These are phyloP conservation scores for Tigriopus japonicus DNA, from an alignment of 1,140 invertebrate genomes.

Conservation along the genomic window DNA sequence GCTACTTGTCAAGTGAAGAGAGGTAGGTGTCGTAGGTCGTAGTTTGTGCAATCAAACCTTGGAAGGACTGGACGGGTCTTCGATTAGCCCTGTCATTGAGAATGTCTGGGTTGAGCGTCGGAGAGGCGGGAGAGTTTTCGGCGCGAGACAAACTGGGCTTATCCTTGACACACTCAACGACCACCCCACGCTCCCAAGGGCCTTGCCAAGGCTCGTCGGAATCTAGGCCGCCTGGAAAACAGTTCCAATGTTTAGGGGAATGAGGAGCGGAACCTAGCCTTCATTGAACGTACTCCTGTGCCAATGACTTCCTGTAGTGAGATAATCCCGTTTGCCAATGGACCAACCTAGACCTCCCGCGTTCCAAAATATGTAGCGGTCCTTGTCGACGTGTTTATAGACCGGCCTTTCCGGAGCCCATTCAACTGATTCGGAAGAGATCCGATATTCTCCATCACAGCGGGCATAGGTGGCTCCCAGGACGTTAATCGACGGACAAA, in stretches of 20 bases:
- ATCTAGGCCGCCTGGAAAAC: conserved; percentile 13
- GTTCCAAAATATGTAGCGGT: conserved; percentile 14
- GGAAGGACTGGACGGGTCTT: too few species aligned
- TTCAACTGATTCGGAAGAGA: neutral
- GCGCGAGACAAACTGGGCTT: too few species aligned
- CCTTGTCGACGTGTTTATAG: conserved; percentile 2
- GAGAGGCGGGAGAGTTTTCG: too few species aligned
- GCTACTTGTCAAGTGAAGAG: too few species aligned
- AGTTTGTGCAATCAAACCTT: too few species aligned
- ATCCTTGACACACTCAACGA: conserved; percentile 4
- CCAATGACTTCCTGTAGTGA: conserved; percentile 14
- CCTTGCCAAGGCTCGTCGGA: conserved; percentile 13
- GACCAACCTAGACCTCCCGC: conserved; percentile 11
- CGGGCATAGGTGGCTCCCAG: conserved; percentile 9
- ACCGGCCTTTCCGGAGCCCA: conserved; percentile 3
- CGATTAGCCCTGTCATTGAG: too few species aligned
- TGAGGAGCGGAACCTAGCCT: neutral
- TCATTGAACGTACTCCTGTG: conserved; percentile 12
- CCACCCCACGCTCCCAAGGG: conserved; percentile 6
- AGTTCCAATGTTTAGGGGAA: neutral
- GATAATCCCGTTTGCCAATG: conserved; percentile 13
- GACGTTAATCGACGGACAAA: neutral
- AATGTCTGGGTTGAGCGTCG: too few species aligned
- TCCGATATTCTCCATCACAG: conserved; percentile 1
- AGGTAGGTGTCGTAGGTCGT: too few species aligned